Conservation (phyloP, 2,888 invertebrate species). For the Pristionchus maxplancki region DNA sequence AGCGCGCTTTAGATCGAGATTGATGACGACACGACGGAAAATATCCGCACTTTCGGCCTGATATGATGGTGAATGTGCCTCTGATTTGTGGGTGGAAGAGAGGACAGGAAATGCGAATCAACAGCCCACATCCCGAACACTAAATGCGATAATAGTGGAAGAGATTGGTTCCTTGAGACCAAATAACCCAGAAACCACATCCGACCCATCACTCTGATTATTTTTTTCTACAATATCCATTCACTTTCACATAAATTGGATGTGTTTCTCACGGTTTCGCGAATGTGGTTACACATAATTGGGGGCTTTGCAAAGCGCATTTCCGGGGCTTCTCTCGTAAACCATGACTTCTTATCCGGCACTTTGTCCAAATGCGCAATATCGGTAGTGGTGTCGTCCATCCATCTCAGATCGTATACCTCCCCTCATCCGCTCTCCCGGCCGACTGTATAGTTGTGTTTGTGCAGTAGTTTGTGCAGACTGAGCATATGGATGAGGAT, state of each 20-base stretch:
- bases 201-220: background rate
- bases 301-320: conserved; percentile 7
- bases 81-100: background rate
- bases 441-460: conserved; percentile 25
- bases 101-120: conserved; percentile 23
- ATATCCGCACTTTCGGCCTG: background rate
- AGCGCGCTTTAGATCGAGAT: background rate
- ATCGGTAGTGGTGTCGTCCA: background rate
- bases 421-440: background rate
- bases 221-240: background rate
- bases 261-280: background rate
- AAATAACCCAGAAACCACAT: background rate
- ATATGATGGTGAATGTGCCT: background rate
- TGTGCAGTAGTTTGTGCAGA: conserved; percentile 15
- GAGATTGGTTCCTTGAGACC: background rate
- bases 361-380: background rate
- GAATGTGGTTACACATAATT: conserved; percentile 10
- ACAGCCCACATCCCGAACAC: background rate
- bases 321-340: background rate
- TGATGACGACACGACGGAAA: background rate
- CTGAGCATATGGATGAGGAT: background rate
- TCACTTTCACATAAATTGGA: background rate
- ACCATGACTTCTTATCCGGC: background rate
- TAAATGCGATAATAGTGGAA: background rate
- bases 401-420: background rate